A percentile compares a stretch with the other conserved stretches of the same genome.
These are phyloP conservation scores for Acanthopleura granulata DNA, from an alignment of 2,888 invertebrate genomes.

Conservation along the genomic window DNA sequence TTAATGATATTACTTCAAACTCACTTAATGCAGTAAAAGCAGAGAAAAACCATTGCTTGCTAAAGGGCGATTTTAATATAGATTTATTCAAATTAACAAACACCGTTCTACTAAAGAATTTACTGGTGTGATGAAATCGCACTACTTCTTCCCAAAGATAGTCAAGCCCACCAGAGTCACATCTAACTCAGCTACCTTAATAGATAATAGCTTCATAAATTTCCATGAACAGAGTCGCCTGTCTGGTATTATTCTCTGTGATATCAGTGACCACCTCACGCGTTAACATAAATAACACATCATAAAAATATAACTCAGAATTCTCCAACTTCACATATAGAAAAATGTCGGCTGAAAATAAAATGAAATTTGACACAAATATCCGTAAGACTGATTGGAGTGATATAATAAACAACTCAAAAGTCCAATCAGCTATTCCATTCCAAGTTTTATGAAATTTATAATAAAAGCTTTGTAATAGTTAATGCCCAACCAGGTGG, in stretches of 20 bases:
- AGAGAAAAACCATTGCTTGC: no score
- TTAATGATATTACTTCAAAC: no score
- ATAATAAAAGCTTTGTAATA: not conserved
- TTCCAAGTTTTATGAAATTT: not conserved
- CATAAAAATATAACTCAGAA: not conserved
- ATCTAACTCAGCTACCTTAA: slow-evolving; percentile 1
- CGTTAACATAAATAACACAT: not conserved
- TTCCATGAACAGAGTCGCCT: slow-evolving; percentile 14
- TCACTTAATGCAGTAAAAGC: no score
- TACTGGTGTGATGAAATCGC: not conserved
- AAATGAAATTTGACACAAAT: no score
- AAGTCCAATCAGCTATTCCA: not conserved
- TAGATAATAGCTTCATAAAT: not conserved
- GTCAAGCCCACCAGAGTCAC: not conserved
- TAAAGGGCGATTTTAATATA: no score
- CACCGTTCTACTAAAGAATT: no score
- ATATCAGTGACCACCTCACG: not conserved
- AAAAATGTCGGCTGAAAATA: no score
- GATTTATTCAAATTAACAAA: no score
- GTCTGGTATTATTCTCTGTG: slow-evolving; percentile 15
- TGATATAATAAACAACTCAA: no score
- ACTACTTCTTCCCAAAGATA: slow-evolving; percentile 11
- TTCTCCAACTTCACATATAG: no score
- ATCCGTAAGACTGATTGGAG: no score
- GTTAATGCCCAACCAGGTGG: not conserved